Evolutionary conservation across 2,797 vertebrate species (phyloP).

Genomic region (Phrynocephalus guinanensis): DNA sequence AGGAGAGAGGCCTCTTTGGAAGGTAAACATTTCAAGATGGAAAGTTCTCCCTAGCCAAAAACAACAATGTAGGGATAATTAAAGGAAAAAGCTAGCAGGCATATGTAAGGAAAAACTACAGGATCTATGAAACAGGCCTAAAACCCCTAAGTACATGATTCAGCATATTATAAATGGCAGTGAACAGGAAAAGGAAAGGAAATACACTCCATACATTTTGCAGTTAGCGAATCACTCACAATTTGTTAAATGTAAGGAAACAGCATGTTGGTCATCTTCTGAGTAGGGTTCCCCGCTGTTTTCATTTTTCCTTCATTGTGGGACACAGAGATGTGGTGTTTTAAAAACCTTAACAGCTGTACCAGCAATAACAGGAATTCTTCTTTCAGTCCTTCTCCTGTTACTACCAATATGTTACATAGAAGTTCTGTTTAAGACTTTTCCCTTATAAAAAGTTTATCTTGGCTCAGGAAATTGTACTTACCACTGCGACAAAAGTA

Average conservation of each 20-base stretch:
- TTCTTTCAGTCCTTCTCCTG: not conserved
- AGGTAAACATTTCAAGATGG: slow-evolving; percentile 68
- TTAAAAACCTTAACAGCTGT: slow-evolving; percentile 15
- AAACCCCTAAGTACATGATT: slow-evolving; percentile 54
- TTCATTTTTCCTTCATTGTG: not conserved
- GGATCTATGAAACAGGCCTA: slow-evolving; percentile 57
- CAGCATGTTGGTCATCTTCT: slow-evolving; percentile 33
- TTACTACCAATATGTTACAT: not conserved
- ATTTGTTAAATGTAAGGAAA: slow-evolving; percentile 35
- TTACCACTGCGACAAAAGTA: not conserved
- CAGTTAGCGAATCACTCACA: slow-evolving; percentile 36
- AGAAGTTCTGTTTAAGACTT: slow-evolving; percentile 14
- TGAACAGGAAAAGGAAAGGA: slow-evolving; percentile 69
- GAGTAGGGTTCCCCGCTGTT: not conserved
- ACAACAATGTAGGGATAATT: slow-evolving; percentile 74
- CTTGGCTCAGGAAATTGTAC: slow-evolving; percentile 59
- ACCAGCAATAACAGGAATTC: not conserved
- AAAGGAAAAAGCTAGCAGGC: slow-evolving; percentile 69
- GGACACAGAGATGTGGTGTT: not conserved
- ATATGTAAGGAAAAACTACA: slow-evolving; percentile 63
- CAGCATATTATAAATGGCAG: slow-evolving; percentile 58
- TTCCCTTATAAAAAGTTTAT: slow-evolving; percentile 39
- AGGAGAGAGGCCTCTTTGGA: slow-evolving; percentile 63
- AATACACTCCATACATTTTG: slow-evolving; percentile 20
- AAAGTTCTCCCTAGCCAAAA: slow-evolving; percentile 69